These are phyloP conservation scores for Phalloptychus januarius DNA, from an alignment of 2,797 vertebrate species.

Conservation along the genomic window DNA sequence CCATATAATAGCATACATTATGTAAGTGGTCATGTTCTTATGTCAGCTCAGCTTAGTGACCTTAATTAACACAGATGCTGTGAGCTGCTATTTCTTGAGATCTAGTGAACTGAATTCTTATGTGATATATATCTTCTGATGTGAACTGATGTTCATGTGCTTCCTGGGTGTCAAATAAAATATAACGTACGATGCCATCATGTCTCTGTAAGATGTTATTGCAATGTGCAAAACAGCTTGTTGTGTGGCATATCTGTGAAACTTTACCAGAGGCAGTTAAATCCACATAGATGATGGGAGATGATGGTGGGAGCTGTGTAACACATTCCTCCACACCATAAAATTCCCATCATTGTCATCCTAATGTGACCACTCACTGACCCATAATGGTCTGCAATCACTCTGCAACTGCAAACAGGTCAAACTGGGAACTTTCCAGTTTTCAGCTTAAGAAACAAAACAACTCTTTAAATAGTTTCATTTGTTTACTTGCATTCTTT, in stretches of 20 bases:
- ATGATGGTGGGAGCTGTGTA: background rate
- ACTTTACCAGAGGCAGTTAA: background rate
- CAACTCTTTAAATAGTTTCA: background rate
- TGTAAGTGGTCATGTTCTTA: background rate
- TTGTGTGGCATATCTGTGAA: background rate
- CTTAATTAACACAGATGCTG: background rate
- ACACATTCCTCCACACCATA: conserved; percentile 3
- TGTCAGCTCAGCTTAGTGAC: background rate
- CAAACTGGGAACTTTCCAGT: background rate
- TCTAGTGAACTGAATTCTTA: too few species aligned
- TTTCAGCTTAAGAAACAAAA: background rate
- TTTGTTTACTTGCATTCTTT: background rate
- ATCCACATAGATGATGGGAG: too few species aligned
- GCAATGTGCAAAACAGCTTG: background rate
- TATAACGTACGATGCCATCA: background rate
- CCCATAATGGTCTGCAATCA: background rate
- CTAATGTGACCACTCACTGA: conserved; percentile 5
- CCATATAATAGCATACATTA: background rate
- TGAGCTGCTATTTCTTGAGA: background rate
- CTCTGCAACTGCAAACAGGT: conserved; percentile 1
- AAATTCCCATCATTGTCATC: background rate
- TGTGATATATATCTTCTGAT: too few species aligned
- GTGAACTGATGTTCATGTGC: background rate
- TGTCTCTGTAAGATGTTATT: background rate
- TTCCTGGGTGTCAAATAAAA: background rate